These are phyloP conservation scores for Lycia hirtaria DNA, from an alignment of 2,888 invertebrate species.

Conservation along the genomic window DNA sequence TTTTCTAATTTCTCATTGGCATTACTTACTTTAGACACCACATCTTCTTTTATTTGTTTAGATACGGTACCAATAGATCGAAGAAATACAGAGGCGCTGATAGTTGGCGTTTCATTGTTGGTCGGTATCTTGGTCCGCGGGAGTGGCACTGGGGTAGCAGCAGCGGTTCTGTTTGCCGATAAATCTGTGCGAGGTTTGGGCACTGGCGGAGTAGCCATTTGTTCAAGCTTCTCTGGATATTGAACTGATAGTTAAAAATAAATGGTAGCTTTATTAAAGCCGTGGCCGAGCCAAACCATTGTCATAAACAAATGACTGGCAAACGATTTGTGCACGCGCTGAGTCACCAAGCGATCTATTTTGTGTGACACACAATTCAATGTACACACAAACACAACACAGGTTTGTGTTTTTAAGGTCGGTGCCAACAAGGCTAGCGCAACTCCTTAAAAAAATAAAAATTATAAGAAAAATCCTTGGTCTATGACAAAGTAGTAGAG, in stretches of 20 bases:
- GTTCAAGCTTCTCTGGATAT: background rate
- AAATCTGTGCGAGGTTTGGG: conserved; percentile 72
- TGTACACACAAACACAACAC: too few relatives aligned
- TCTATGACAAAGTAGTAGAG: too few relatives aligned
- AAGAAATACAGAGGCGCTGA: conserved; percentile 74
- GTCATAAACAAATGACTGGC: conserved; percentile 8
- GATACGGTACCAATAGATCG: conserved; percentile 83
- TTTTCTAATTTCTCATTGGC: conserved; percentile 75
- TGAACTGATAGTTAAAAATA: background rate
- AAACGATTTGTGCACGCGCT: too few relatives aligned
- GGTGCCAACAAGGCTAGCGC: too few relatives aligned
- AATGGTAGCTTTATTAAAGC: background rate
- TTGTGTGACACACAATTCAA: too few relatives aligned
- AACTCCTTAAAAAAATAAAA: too few relatives aligned
- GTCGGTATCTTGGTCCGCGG: conserved; percentile 74
- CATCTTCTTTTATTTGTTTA: conserved; percentile 84
- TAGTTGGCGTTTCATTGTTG: conserved; percentile 62
- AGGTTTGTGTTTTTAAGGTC: too few relatives aligned
- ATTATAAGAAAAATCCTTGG: too few relatives aligned
- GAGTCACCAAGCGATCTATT: too few relatives aligned
- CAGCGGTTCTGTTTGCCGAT: conserved; percentile 37
- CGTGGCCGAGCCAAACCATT: background rate
- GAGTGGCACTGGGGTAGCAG: conserved; percentile 80
- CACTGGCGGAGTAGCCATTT: conserved; percentile 76
- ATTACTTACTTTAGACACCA: conserved; percentile 79